These are phyloP conservation scores for Amphiduros pacificus DNA, from an alignment of 2,888 invertebrate genomes.

Conservation along the genomic window DNA sequence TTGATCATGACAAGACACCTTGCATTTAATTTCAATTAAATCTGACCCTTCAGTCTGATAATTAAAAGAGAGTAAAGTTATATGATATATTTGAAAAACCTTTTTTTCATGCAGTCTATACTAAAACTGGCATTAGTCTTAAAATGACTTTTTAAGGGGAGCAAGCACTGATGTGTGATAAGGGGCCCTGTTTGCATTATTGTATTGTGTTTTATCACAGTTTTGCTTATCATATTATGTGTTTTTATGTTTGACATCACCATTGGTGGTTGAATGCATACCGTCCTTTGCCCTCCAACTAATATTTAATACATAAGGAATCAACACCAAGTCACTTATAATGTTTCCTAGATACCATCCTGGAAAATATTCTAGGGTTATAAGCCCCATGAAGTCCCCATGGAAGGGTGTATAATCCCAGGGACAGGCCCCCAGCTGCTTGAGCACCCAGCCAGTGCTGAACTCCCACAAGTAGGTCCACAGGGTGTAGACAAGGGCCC, in stretches of 20 bases:
- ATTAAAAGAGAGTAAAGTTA: too few species aligned
- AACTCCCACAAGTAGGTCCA: conserved; percentile 63
- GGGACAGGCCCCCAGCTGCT: conserved; percentile 62
- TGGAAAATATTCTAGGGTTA: conserved; percentile 64
- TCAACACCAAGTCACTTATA: conserved; percentile 41
- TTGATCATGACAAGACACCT: too few species aligned
- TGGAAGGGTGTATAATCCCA: conserved; percentile 63
- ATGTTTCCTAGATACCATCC: conserved; percentile 59
- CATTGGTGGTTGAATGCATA: not conserved
- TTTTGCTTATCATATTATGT: too few species aligned
- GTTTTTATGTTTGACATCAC: conserved; percentile 1
- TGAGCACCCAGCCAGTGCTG: conserved; percentile 60
- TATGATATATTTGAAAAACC: too few species aligned
- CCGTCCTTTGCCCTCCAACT: conserved; percentile 38
- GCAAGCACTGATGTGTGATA: too few species aligned
- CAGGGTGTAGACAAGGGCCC: conserved; percentile 58
- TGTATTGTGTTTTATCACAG: too few species aligned
- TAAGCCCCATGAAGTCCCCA: conserved; percentile 62
- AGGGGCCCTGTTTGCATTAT: too few species aligned
- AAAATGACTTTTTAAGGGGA: too few species aligned
- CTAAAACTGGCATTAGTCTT: too few species aligned
- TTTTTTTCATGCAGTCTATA: too few species aligned
- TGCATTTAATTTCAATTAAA: too few species aligned
- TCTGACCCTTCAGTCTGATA: too few species aligned
- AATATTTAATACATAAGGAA: conserved; percentile 42